Conservation (phyloP, 2,113 vertebrate genomes). For the Benitochromis conjunctus region DNA sequence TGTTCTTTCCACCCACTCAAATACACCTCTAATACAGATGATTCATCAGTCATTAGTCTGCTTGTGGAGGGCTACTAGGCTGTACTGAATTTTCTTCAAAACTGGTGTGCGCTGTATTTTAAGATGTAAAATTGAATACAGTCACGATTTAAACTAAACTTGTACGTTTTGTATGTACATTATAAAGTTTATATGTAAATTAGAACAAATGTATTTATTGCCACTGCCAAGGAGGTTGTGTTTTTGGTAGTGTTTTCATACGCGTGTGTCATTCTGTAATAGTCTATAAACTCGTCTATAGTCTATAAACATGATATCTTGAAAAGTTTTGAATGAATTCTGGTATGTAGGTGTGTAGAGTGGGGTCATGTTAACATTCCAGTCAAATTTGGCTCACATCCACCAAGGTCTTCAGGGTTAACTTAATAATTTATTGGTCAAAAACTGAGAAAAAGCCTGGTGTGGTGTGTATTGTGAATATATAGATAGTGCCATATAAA, state of each 20-base stretch:
- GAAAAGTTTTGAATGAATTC: not conserved
- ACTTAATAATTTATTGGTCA: not conserved
- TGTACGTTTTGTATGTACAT: not conserved
- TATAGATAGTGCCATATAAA: not conserved
- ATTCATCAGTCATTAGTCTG: constrained; percentile 11
- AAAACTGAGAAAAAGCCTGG: not conserved
- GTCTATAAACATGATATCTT: too few species aligned
- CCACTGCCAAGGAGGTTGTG: not conserved
- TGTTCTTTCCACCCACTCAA: constrained; percentile 12
- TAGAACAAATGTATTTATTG: not conserved
- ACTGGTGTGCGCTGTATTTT: not conserved
- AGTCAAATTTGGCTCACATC: not conserved
- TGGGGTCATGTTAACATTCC: not conserved
- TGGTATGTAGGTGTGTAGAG: not conserved
- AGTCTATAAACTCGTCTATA: too few species aligned
- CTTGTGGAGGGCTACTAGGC: not conserved
- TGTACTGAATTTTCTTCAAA: not conserved
- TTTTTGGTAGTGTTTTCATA: not conserved
- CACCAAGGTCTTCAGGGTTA: not conserved
- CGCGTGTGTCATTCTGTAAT: not conserved
- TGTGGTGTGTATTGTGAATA: not conserved
- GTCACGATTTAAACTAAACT: not conserved
- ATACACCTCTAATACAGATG: constrained; percentile 10
- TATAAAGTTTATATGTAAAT: not conserved
- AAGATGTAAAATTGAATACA: not conserved